Conservation (phyloP, 2,797 vertebrate genomes). For the Myotis findleyi region DNA sequence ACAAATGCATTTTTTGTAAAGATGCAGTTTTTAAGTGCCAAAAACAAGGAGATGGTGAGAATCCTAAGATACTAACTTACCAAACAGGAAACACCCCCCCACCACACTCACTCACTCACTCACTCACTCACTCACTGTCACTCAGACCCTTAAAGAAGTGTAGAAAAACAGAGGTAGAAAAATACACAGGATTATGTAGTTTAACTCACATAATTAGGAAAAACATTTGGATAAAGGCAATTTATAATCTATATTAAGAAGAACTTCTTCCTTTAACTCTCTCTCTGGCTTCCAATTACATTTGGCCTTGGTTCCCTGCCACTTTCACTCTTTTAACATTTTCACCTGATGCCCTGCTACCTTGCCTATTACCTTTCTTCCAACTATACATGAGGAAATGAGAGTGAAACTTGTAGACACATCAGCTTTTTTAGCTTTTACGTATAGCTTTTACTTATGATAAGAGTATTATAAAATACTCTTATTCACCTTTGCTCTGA, state of each 20-base stretch:
- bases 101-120: too few species aligned
- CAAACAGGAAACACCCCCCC: background rate
- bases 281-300: background rate
- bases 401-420: background rate
- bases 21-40: background rate
- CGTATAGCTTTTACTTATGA: too few species aligned
- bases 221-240: background rate
- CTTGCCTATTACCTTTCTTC: background rate
- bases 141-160: background rate
- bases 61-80: background rate
- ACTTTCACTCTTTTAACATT: background rate
- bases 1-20: background rate
- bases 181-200: background rate
- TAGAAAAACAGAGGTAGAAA: background rate
- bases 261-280: background rate
- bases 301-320: background rate
- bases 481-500: too few species aligned
- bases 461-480: rapidly evolving
- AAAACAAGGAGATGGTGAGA: background rate
- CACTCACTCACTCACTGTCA: background rate
- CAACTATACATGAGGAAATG: background rate
- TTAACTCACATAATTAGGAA: background rate
- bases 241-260: background rate
- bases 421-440: background rate
- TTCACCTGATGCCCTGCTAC: background rate